Evolutionary conservation across 2,797 vertebrate genomes (phyloP), one percentile per base, ranked within the genome.

Genomic region (Phataginus tricuspis): DNA sequence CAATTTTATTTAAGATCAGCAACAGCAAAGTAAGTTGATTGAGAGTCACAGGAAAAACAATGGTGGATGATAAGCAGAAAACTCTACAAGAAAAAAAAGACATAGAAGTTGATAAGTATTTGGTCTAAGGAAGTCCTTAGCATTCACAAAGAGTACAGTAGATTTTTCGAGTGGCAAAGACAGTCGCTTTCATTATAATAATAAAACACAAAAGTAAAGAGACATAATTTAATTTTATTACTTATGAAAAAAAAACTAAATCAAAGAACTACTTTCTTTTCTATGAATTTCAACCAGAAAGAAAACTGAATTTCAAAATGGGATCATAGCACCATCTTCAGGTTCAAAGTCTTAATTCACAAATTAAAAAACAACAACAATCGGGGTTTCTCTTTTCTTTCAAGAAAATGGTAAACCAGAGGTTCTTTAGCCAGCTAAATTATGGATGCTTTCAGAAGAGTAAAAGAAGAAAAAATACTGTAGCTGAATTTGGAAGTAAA

Each of bases 261-360:
- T 53, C 4, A 78, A 92, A 95, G 18, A 80, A 49, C 15, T 79
- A 12, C 31, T 53, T 79, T 83, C 79, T 84, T 53, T 11, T 53
- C 78, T 75, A 7, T 14, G 53, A 69, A 83, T 94, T 91, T 88
- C 84, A 84, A 64, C 19, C 66, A 68, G 79, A 94, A 87, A 29
- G 11, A 66, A 90, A 93, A 29, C 57, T 57, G 7, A 68, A 89
- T 83, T 95, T 83, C 21, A 80, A 77, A 83, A 83, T 91, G 85
- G 66, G 18, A 87, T 82, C 21, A 97, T 88, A 97, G 96, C 96
- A 85, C 98, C 98, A 98, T 71, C 98, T 98, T 79, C 93, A 97
- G 88, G 96, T 72, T 96, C 45, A 42, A 96, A 86, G 11, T 82
- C 18, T 84, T 64, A 93, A 91, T 85, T 79, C 55, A 82, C 13